Evolutionary conservation across 2,888 invertebrate genomes (phyloP).

Genomic region (Neelides folsomi): DNA sequence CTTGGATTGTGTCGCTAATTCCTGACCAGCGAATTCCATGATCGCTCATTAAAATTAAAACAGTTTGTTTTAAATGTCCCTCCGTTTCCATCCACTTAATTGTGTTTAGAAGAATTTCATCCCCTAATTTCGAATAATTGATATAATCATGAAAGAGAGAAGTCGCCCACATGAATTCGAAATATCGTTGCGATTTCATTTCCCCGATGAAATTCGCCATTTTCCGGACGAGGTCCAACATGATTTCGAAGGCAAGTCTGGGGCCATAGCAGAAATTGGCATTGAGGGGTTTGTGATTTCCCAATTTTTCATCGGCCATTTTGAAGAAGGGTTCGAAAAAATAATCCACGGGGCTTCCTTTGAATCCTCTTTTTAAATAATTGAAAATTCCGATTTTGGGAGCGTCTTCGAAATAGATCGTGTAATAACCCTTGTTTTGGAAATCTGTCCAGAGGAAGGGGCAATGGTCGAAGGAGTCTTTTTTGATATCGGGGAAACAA

Average conservation of each 20-base stretch:
- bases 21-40: constrained; percentile 80
- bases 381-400: constrained; percentile 66
- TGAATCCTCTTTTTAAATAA: constrained; percentile 62
- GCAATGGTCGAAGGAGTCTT: constrained; percentile 57
- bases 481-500: constrained; percentile 49
- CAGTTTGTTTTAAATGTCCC: constrained; percentile 51
- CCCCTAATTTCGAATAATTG: constrained; percentile 61
- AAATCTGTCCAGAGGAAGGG: constrained; percentile 73
- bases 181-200: too few species aligned
- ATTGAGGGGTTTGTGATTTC: constrained; percentile 51
- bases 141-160: constrained; percentile 72
- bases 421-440: constrained; percentile 56
- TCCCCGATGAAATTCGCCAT: constrained; percentile 48
- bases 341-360: constrained; percentile 64
- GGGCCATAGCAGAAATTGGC: constrained; percentile 49
- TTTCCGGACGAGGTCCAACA: constrained; percentile 56
- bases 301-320: constrained; percentile 49
- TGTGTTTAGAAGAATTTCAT: constrained; percentile 49
- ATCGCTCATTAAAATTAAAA: constrained; percentile 63
- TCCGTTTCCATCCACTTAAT: constrained; percentile 44
- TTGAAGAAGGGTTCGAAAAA: constrained; percentile 62
- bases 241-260: constrained; percentile 52
- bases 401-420: constrained; percentile 72
- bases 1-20: constrained; percentile 66
- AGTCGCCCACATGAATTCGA: constrained; percentile 73